A percentile compares a stretch with the other conserved stretches of the same genome.
Conservation (phyloP, 2,888 invertebrate genomes). For the Hirtodrosophila alboralis region DNA sequence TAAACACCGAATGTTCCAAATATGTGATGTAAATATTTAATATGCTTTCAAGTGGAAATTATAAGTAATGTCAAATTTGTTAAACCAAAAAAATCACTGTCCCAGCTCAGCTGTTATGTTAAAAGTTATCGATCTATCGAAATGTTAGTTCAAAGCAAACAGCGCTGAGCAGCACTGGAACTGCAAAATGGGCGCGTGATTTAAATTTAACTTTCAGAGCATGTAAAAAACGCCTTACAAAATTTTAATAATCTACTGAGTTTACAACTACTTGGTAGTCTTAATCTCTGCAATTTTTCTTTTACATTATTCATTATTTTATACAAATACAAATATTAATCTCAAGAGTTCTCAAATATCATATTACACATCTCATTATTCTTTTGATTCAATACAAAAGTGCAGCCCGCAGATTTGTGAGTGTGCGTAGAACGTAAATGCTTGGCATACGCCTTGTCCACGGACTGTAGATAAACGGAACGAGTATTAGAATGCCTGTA, state of each 20-base stretch:
- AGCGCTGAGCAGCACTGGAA: background rate
- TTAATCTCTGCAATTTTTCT: constrained; percentile 47
- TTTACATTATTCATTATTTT: constrained; percentile 14
- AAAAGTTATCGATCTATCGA: too few relatives aligned
- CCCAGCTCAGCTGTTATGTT: too few relatives aligned
- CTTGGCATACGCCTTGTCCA: constrained; percentile 65
- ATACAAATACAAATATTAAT: constrained; percentile 13
- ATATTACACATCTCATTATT: constrained; percentile 91
- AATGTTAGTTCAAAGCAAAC: background rate
- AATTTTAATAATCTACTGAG: background rate
- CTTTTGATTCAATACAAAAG: constrained; percentile 90
- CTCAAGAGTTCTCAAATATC: constrained; percentile 63
- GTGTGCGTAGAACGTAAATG: constrained; percentile 83
- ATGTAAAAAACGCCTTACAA: background rate
- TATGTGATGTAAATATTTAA: too few relatives aligned
- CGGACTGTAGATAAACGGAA: constrained; percentile 87
- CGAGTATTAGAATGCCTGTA: constrained; percentile 88
- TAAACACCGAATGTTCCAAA: too few relatives aligned
- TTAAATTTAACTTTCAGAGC: background rate
- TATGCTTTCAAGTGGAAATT: too few relatives aligned
- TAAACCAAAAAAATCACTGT: too few relatives aligned
- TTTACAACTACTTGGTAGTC: constrained; percentile 35
- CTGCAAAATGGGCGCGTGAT: background rate
- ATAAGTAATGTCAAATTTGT: too few relatives aligned
- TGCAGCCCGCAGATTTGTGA: constrained; percentile 87